Percentiles rank a stretch among this genome's conserved stretches.
These are phyloP conservation scores for Embiotoca jacksoni DNA, from an alignment of 2,113 vertebrate species.

Conservation along the genomic window DNA sequence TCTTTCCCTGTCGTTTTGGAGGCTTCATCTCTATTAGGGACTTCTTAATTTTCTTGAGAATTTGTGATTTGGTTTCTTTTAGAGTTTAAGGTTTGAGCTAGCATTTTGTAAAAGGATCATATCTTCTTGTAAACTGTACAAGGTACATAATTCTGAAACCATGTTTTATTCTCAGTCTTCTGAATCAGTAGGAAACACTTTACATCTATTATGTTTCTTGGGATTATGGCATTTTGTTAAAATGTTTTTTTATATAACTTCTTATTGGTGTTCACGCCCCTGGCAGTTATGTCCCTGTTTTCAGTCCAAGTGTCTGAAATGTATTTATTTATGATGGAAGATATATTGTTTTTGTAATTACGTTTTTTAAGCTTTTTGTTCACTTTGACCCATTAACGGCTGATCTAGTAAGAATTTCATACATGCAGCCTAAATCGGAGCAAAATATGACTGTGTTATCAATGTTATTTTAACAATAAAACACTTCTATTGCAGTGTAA, in stretches of 20 bases:
- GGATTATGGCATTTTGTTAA: conserved; percentile 50
- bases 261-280: conserved; percentile 52
- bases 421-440: conserved; percentile 72
- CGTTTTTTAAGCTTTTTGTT: conserved; percentile 60
- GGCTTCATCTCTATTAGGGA: conserved; percentile 14
- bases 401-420: conserved; percentile 72
- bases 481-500: conserved; percentile 75
- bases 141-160: conserved; percentile 34
- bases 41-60: conserved; percentile 20
- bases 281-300: conserved; percentile 67
- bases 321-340: conserved; percentile 87
- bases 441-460: conserved; percentile 82
- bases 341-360: conserved; percentile 79
- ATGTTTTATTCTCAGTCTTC: conserved; percentile 42
- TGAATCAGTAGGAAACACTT: conserved; percentile 26
- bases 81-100: conserved; percentile 31
- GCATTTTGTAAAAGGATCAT: conserved; percentile 50
- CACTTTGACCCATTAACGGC: conserved; percentile 71
- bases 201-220: conserved; percentile 55
- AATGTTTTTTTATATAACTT: conserved; percentile 68
- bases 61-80: conserved; percentile 39
- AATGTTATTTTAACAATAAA: conserved; percentile 87
- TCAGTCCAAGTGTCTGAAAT: conserved; percentile 73
- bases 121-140: conserved; percentile 44
- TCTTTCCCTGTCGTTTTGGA: conserved; percentile 18